Percentiles rank a stretch among this genome's conserved stretches.
Evolutionary conservation across 2,113 vertebrate genomes (phyloP).

Genomic region (Lethenteron reissneri): DNA sequence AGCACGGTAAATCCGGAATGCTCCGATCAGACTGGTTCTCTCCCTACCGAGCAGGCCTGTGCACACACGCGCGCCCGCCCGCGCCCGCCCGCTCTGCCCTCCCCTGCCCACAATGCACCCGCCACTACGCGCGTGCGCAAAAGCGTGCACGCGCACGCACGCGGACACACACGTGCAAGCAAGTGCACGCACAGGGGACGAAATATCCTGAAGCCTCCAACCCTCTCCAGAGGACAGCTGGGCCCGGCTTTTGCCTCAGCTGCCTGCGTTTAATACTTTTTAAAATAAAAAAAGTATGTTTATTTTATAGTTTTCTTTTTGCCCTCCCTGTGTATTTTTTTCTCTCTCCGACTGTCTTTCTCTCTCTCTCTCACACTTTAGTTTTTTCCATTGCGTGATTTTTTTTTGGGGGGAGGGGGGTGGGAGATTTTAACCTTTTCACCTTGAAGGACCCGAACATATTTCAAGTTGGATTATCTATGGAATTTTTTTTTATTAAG

Average conservation of each 20-base stretch:
- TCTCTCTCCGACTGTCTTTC: background rate
- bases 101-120: background rate
- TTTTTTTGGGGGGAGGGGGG: background rate
- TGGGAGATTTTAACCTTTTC: no score
- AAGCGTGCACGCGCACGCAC: background rate
- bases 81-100: background rate
- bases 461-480: no score
- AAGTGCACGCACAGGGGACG: background rate
- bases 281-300: background rate
- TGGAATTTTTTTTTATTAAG: no score
- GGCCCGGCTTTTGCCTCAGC: no score
- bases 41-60: no score
- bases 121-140: background rate
- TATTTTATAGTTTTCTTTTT: background rate
- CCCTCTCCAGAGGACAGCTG: no score
- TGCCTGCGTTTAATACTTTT: background rate
- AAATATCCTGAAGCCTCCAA: no score
- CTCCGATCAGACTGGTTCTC: no score
- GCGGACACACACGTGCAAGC: background rate
- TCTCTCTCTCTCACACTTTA: background rate
- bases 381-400: background rate
- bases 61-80: background rate
- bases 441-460: no score
- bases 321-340: background rate
- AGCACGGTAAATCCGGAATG: no score